Conservation (phyloP, 2,113 vertebrate species). For the Phasianus colchicus region DNA sequence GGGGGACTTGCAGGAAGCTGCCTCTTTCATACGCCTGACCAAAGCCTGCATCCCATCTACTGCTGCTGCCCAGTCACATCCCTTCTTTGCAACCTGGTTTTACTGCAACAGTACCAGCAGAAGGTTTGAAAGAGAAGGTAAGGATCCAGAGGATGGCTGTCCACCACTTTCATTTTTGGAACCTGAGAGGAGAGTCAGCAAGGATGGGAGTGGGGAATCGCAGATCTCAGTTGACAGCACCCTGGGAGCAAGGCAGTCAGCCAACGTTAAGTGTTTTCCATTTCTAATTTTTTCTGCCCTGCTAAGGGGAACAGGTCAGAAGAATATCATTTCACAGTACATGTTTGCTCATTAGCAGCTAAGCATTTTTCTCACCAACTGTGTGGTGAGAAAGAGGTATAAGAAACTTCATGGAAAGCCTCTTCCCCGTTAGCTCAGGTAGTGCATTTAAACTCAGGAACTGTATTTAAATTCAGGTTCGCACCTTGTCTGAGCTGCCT, state of each 20-base stretch:
- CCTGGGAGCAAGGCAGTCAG: not conserved
- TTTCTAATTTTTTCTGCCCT: not conserved
- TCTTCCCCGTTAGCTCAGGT: not conserved
- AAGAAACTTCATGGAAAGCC: not conserved
- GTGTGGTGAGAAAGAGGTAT: not conserved
- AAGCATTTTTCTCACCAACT: not conserved
- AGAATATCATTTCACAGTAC: not conserved
- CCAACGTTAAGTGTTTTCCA: not conserved
- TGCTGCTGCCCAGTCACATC: not conserved
- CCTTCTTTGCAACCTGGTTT: not conserved
- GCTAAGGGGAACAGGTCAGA: not conserved
- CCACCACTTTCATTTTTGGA: conserved; percentile 8
- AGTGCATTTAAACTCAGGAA: too few relatives aligned
- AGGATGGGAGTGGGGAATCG: not conserved
- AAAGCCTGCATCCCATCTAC: not conserved
- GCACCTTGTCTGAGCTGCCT: not conserved
- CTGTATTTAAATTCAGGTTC: not conserved
- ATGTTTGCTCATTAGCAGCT: not conserved
- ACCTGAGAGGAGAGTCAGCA: not conserved
- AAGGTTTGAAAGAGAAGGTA: not conserved
- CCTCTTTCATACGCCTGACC: not conserved
- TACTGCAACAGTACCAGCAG: not conserved
- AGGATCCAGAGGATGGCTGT: not conserved
- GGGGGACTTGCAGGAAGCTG: not conserved
- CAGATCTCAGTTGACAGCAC: not conserved